phyloP scores from a whole-genome alignment of 2,888 invertebrate species.

The Fragum whitleyi region DNA sequence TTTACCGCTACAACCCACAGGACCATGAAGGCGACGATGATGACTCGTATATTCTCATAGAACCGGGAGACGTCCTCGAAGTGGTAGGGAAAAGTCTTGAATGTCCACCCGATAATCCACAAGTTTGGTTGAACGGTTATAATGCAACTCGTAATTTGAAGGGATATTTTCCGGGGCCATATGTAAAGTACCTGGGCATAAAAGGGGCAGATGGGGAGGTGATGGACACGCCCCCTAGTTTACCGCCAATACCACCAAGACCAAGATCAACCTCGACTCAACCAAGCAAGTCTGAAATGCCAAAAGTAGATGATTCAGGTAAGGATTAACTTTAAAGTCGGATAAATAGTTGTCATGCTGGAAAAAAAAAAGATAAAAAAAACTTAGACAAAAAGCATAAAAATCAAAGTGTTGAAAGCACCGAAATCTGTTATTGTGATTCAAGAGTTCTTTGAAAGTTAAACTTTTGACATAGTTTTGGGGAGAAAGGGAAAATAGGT shows the following conservation, averaged over 20 bases:
- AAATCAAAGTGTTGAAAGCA: too few relatives aligned
- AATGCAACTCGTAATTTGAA: conserved; percentile 66
- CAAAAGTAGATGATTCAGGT: conserved; percentile 39
- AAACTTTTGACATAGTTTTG: too few relatives aligned
- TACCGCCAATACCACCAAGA: conserved; percentile 62
- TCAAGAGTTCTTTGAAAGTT: too few relatives aligned
- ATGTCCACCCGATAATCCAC: conserved; percentile 53
- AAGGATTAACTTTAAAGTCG: too few relatives aligned
- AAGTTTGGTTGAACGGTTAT: conserved; percentile 70
- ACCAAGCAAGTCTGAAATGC: conserved; percentile 34
- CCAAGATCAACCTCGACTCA: conserved; percentile 46
- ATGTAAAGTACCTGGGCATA: conserved; percentile 64
- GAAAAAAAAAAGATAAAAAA: too few relatives aligned
- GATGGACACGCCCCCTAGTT: conserved; percentile 40
- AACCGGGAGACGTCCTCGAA: conserved; percentile 70
- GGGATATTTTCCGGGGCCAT: conserved; percentile 72
- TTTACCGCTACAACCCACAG: conserved; percentile 68
- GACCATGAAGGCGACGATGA: conserved; percentile 66
- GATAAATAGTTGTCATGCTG: too few relatives aligned
- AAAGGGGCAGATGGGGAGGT: conserved; percentile 58
- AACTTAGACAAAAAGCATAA: too few relatives aligned
- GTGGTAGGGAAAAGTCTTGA: conserved; percentile 57
- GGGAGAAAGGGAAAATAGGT: too few relatives aligned
- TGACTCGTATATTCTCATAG: conserved; percentile 66
- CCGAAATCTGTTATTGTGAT: too few relatives aligned